Evolutionary conservation across 1,140 invertebrate genomes (phyloP).

Genomic region (Notospermus geniculatus): DNA sequence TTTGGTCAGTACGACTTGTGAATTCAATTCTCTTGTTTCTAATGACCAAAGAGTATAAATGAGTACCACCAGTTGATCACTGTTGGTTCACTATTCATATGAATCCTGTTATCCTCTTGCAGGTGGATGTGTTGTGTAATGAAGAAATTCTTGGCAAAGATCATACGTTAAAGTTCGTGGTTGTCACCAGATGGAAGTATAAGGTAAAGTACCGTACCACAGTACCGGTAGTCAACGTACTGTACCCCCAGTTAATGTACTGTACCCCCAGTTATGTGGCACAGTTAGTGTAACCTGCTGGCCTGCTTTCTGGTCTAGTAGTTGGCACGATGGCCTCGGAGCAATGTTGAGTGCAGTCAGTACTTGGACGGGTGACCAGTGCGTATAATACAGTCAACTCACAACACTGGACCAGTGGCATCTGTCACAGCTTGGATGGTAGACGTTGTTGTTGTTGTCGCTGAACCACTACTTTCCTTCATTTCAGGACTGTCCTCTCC

Average conservation of each 20-base stretch:
- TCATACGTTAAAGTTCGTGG: constrained; percentile 98
- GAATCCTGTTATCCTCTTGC: constrained; percentile 18
- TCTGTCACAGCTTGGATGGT: not conserved
- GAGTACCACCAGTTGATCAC: constrained; percentile 7
- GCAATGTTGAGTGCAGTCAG: too few species aligned
- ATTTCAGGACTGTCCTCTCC: constrained; percentile 5
- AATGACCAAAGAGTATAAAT: constrained; percentile 5
- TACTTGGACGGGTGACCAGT: too few species aligned
- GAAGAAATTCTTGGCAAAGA: constrained; percentile 97
- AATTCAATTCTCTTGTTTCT: not conserved
- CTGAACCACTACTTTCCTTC: not conserved
- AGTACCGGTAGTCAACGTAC: too few species aligned
- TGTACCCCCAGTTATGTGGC: too few species aligned
- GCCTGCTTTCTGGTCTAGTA: not conserved
- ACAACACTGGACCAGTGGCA: not conserved
- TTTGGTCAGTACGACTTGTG: too few species aligned
- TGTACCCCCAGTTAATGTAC: too few species aligned
- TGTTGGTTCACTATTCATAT: not conserved
- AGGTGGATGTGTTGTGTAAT: constrained; percentile 96
- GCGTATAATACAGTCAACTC: not conserved
- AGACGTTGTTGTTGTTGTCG: not conserved
- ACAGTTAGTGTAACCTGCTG: too few species aligned
- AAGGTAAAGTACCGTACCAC: too few species aligned
- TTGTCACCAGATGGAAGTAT: constrained; percentile 95
- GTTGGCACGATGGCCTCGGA: not conserved